Base-by-base conservation (phyloP, 2,888 invertebrate genomes). In the Xanthia togata region DNA sequence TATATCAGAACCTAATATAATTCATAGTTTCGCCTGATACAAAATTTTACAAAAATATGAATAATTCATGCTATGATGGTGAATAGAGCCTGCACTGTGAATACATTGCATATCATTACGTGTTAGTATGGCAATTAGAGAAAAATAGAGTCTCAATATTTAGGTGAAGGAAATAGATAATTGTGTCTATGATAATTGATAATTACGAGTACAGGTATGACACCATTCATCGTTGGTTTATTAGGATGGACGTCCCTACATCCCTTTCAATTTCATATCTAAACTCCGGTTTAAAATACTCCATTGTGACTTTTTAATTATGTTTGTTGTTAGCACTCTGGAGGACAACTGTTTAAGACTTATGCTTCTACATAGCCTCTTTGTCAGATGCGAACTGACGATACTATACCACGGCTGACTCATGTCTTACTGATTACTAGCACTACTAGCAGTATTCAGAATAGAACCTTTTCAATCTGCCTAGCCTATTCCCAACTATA, bases 1-100 rank as follows among this genome's bases (percentile, higher is more conserved):
- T 70, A 64, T 78, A 69, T 62, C 50, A 73, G 5, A 70, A 50
- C 4, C 14, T 65, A 53, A 70, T 63, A 50, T 72, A 76, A 81
- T 81, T 69, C 64, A 62, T 67, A 76, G 57, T 63, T 60, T 31
- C 63, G 60, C 26, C 53, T 57, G 20, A 64, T 73, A 76, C 65
- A 72, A 84, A 79, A 82, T 82, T 82, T 83, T 83, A 83, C 69
- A 78, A 79, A 86, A 83, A 78, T 78, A 84, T 86, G 69, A 78
- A 83, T 86, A 68, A 80, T 87, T 84, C 79, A 82, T 76, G 44
- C 2, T 26, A 38, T 65, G 73, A 72, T 87, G 87, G 80, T 78
- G 57, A 80, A 86, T 78, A 57, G 63, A 67, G 63, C 67, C 50
- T 65, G 79, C 50, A 31, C 55, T 75, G 68, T 72, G 79, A 82